Evolutionary conservation across 23 tunicate genomes (phyloP).

Genomic region (Trididemnum clinides): DNA sequence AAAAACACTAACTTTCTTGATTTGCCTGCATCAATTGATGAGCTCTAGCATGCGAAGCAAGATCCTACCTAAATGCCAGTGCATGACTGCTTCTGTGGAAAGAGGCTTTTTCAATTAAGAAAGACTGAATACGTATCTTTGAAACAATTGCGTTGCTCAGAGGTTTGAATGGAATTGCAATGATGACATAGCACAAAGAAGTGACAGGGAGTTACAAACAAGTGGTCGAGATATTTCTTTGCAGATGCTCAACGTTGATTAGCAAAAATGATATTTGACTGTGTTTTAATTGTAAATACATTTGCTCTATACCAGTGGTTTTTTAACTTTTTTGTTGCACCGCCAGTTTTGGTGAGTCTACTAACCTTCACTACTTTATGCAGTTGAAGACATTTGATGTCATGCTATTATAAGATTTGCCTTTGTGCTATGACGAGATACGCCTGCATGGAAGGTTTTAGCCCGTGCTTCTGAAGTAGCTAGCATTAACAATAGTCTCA

Average conservation of each 20-base stretch:
- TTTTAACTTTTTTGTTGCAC: neutral
- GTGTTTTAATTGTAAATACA: conserved; percentile 26
- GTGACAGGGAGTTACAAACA: conserved; percentile 21
- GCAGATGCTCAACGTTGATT: conserved; percentile 20
- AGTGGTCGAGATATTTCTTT: conserved; percentile 17
- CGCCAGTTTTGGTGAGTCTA: neutral
- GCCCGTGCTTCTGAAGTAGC: too few species aligned
- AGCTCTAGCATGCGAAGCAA: neutral
- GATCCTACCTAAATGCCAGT: neutral
- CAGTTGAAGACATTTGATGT: too few species aligned
- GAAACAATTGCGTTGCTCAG: conserved; percentile 35
- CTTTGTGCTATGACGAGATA: too few species aligned
- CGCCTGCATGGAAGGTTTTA: too few species aligned
- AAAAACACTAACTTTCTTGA: conserved; percentile 1
- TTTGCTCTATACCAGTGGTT: too few species aligned
- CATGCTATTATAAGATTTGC: too few species aligned
- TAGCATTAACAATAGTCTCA: too few species aligned
- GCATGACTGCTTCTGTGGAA: conserved; percentile 28
- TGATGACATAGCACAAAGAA: conserved; percentile 20
- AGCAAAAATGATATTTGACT: neutral
- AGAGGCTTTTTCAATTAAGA: conserved; percentile 18
- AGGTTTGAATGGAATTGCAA: conserved; percentile 13
- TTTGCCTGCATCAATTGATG: conserved; percentile 6
- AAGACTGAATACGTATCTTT: conserved; percentile 20
- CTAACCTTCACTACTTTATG: too few species aligned